These are phyloP conservation scores for Anhinga anhinga DNA, from an alignment of 2,113 vertebrate species.

Conservation along the genomic window DNA sequence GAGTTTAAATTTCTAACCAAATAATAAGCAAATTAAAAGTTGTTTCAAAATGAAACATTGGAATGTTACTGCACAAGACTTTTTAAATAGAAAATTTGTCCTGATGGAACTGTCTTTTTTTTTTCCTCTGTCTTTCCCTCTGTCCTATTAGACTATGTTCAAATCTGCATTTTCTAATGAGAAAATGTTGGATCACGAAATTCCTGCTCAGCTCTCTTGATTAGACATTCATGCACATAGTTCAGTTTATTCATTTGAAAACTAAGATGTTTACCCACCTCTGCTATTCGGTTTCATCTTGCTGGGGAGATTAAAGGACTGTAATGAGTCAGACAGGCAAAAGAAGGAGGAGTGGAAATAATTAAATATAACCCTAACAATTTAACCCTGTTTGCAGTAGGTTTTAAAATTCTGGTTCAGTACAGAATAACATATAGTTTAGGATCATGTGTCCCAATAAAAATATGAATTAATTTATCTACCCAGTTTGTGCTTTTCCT, in stretches of 20 bases:
- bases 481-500: neutral
- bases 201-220: neutral
- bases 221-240: neutral
- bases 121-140: neutral
- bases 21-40: neutral
- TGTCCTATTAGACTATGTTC: neutral
- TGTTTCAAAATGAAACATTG: neutral
- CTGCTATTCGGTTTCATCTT: neutral
- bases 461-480: neutral
- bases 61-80: fast-evolving
- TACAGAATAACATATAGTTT: neutral
- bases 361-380: neutral
- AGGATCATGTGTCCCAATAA: neutral
- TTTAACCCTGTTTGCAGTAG: neutral
- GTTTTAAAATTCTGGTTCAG: neutral
- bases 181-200: neutral
- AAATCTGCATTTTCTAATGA: neutral
- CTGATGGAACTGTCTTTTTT: neutral
- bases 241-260: neutral
- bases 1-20: neutral
- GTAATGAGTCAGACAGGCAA: neutral
- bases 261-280: neutral
- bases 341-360: neutral
- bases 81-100: neutral
- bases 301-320: neutral